Evolutionary conservation across 2,113 vertebrate species (phyloP).

Genomic region (Grallaria varia): DNA sequence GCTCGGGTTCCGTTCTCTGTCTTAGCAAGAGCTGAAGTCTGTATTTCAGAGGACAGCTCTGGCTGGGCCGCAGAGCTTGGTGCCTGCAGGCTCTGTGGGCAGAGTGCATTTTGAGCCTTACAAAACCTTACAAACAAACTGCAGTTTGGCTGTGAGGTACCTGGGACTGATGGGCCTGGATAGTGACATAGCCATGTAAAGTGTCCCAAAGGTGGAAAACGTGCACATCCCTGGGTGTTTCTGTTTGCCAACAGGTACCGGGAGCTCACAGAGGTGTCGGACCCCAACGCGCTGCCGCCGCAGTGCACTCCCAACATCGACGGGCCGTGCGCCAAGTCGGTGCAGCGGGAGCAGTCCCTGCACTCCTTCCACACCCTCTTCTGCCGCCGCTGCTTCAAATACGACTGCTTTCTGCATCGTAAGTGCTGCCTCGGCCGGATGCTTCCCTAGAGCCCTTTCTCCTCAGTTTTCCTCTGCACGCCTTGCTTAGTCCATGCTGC

Average conservation of each 20-base stretch:
- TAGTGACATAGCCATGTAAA: rapidly evolving
- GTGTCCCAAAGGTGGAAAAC: rapidly evolving
- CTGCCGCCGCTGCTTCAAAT: slow-evolving; percentile 98
- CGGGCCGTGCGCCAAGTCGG: slow-evolving; percentile 91
- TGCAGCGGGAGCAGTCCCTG: slow-evolving; percentile 94
- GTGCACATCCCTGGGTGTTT: background rate
- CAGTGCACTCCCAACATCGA: slow-evolving; percentile 98
- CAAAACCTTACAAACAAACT: too few species aligned
- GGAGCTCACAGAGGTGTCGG: slow-evolving; percentile 88
- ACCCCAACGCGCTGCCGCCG: slow-evolving; percentile 86
- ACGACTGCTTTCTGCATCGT: slow-evolving; percentile 99
- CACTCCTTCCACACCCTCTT: slow-evolving; percentile 98
- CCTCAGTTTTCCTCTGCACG: background rate
- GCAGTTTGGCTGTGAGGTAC: background rate
- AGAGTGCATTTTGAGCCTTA: rapidly evolving
- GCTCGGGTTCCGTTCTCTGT: background rate
- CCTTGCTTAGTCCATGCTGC: background rate
- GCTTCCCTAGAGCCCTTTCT: slow-evolving; percentile 20
- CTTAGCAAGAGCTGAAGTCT: background rate
- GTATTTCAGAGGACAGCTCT: background rate
- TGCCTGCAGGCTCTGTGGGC: background rate
- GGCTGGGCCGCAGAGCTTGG: background rate
- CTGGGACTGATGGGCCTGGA: background rate
- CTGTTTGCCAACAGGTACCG: slow-evolving; percentile 81
- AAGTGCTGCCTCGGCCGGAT: slow-evolving; percentile 57